phyloP scores from a whole-genome alignment of 2,113 vertebrate genomes.

The Brachyhypopomus gauderio region DNA sequence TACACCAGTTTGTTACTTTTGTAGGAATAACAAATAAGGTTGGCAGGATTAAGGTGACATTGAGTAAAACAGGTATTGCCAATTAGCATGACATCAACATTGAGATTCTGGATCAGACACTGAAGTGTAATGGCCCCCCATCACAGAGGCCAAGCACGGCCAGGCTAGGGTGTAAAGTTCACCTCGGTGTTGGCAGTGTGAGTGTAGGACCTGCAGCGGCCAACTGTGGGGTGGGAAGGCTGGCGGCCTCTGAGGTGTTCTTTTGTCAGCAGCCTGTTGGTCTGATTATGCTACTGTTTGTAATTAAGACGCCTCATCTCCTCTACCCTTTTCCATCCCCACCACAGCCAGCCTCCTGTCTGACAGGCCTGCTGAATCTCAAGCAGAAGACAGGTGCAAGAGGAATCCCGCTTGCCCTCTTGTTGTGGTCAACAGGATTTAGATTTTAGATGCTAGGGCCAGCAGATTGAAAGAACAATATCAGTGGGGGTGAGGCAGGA shows the following conservation, averaged over 20 bases:
- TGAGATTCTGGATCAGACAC: background rate
- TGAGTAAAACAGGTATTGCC: background rate
- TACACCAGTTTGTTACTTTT: slow-evolving; percentile 19
- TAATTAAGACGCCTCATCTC: slow-evolving; percentile 55
- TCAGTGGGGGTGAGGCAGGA: background rate
- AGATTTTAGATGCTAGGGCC: background rate
- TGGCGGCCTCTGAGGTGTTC: slow-evolving; percentile 44
- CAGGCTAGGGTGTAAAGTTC: background rate
- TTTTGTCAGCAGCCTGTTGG: slow-evolving; percentile 65
- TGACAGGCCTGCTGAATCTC: slow-evolving; percentile 26
- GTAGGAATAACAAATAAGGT: slow-evolving; percentile 3
- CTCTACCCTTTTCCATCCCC: background rate
- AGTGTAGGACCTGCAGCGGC: background rate
- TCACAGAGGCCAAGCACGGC: background rate
- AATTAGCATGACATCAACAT: background rate
- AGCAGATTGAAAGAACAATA: background rate
- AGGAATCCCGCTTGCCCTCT: slow-evolving; percentile 7
- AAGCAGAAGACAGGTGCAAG: background rate
- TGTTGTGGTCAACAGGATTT: slow-evolving; percentile 8
- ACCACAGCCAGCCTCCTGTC: background rate
- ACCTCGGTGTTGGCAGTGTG: background rate
- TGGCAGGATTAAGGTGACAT: background rate
- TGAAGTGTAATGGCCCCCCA: background rate
- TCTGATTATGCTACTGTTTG: slow-evolving; percentile 63
- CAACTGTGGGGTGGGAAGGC: background rate